phyloP scores from a whole-genome alignment of 2,888 invertebrate genomes.

The Alviniconcha strummeri region DNA sequence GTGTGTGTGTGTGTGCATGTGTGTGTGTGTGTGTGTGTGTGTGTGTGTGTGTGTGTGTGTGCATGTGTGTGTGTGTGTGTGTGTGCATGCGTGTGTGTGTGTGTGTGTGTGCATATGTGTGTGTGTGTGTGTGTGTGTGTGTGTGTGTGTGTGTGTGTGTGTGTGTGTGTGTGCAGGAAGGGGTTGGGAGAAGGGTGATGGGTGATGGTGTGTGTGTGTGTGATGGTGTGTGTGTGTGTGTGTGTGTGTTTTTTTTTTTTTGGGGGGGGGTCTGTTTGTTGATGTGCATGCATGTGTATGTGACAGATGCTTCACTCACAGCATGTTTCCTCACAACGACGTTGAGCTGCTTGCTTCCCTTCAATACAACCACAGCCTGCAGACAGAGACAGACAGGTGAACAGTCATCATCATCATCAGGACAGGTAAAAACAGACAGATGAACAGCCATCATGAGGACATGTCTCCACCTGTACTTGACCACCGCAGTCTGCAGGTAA shows the following conservation, averaged over 20 bases:
- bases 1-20: background rate
- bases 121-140: background rate
- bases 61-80: background rate
- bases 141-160: background rate
- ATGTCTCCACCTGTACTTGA: too few species aligned
- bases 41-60: background rate
- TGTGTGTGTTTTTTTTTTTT: background rate
- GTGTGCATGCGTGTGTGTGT: slow-evolving; percentile 19
- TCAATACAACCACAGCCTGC: slow-evolving; percentile 87
- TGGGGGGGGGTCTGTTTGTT: background rate
- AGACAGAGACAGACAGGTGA: background rate
- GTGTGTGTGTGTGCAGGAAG: background rate
- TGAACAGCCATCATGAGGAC: too few species aligned
- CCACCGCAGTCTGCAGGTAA: too few species aligned
- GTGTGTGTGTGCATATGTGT: background rate
- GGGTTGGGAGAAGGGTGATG: background rate
- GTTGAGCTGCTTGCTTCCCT: slow-evolving; percentile 84
- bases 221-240: background rate
- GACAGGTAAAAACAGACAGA: too few species aligned
- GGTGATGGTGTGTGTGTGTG: background rate
- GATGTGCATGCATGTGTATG: slow-evolving; percentile 6
- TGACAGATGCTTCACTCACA: slow-evolving; percentile 75
- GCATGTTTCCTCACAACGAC: slow-evolving; percentile 86
- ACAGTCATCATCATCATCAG: background rate
- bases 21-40: background rate